Conservation (phyloP, 2,888 invertebrate genomes). For the Mantis religiosa region DNA sequence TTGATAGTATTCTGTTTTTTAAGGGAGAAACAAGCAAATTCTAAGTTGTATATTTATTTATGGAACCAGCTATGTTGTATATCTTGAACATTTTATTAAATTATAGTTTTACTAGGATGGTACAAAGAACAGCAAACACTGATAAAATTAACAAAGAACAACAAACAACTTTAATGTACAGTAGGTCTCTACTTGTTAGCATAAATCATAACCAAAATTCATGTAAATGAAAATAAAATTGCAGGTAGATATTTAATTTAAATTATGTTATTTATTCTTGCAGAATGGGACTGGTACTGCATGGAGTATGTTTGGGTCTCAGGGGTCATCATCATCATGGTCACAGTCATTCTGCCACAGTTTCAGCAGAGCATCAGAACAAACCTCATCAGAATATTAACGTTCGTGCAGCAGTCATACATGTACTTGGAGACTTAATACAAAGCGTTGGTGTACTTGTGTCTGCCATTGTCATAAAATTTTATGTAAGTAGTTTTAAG, state of each 20-base stretch:
- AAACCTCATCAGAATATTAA: conserved; percentile 58
- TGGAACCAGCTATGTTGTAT: too few relatives aligned
- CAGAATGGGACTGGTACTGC: conserved; percentile 76
- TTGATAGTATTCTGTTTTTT: too few relatives aligned
- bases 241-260: background rate
- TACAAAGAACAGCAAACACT: too few relatives aligned
- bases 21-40: too few relatives aligned
- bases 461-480: conserved; percentile 78
- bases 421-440: conserved; percentile 83
- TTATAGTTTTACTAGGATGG: too few relatives aligned
- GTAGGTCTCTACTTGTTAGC: too few relatives aligned
- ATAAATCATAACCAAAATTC: background rate
- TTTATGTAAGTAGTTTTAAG: conserved; percentile 58
- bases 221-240: background rate
- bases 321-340: conserved; percentile 43
- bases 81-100: too few relatives aligned
- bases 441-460: conserved; percentile 85
- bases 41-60: too few relatives aligned
- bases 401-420: conserved; percentile 81
- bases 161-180: too few relatives aligned
- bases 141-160: too few relatives aligned
- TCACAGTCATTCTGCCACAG: conserved; percentile 43
- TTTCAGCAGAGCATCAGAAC: conserved; percentile 5
- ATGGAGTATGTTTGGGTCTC: conserved; percentile 51
- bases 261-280: conserved; percentile 34